A percentile compares a stretch with the other conserved stretches of the same genome.
phyloP scores from a whole-genome alignment of 2,797 vertebrate genomes.

The Chloroceryle amazona region DNA sequence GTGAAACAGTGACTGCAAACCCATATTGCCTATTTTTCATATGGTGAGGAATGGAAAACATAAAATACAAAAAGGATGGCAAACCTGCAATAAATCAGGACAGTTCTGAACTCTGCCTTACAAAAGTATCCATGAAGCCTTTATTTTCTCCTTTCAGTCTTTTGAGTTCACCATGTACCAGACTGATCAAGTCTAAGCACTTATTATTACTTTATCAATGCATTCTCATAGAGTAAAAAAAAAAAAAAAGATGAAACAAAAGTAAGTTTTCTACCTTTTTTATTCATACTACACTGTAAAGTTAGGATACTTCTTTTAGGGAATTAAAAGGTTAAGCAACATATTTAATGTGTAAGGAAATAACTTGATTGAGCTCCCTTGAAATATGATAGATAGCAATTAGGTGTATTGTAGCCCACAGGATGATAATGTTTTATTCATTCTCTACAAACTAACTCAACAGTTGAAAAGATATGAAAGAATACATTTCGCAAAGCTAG shows the following conservation, averaged over 20 bases:
- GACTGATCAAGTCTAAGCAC: background rate
- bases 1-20: background rate
- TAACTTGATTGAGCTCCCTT: slow-evolving; percentile 47
- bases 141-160: background rate
- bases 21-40: background rate
- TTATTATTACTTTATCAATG: background rate
- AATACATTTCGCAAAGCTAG: slow-evolving; percentile 66
- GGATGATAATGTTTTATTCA: slow-evolving; percentile 68
- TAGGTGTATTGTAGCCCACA: slow-evolving; percentile 70
- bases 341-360: slow-evolving; percentile 70
- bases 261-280: slow-evolving; percentile 18
- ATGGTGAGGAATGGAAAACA: background rate
- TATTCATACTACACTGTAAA: background rate
- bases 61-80: background rate
- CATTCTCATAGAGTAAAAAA: background rate
- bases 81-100: background rate
- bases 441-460: slow-evolving; percentile 62
- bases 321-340: slow-evolving; percentile 67
- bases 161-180: background rate
- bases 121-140: background rate
- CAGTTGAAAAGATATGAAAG: slow-evolving; percentile 66
- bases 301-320: slow-evolving; percentile 28
- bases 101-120: background rate
- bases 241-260: background rate
- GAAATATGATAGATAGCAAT: slow-evolving; percentile 73